These are phyloP conservation scores for Ammospiza caudacuta DNA, from an alignment of 2,113 vertebrate genomes.

Conservation along the genomic window DNA sequence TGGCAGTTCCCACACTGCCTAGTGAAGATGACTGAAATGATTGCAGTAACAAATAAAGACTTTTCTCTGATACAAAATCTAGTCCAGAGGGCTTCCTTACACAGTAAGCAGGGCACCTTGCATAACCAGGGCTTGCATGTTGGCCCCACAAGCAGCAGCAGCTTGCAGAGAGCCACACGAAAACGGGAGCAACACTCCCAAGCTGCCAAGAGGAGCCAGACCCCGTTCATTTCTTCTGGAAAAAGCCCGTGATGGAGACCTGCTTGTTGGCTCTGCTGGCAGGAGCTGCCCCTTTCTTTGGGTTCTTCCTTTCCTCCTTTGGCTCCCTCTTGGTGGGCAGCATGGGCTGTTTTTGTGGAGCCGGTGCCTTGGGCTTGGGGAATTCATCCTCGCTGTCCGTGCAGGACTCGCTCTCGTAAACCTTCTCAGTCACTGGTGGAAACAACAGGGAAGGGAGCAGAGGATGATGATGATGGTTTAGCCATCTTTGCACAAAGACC, in stretches of 20 bases:
- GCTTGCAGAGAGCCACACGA: neutral
- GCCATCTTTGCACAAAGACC: neutral
- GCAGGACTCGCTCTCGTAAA: slow-evolving; percentile 90
- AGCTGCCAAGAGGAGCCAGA: neutral
- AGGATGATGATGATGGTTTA: neutral
- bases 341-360: slow-evolving; percentile 19
- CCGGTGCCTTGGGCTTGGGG: slow-evolving; percentile 34
- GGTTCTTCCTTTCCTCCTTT: slow-evolving; percentile 78
- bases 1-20: neutral
- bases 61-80: neutral
- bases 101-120: slow-evolving; percentile 60
- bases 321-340: slow-evolving; percentile 59
- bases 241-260: slow-evolving; percentile 92
- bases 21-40: neutral
- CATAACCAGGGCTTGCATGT: neutral
- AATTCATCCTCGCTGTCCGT: slow-evolving; percentile 86
- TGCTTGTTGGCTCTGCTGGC: slow-evolving; percentile 84
- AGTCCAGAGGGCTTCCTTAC: slow-evolving; percentile 60
- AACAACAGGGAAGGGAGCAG: neutral
- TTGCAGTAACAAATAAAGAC: neutral
- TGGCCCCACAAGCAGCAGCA: neutral
- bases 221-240: slow-evolving; percentile 86
- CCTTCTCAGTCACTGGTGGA: slow-evolving; percentile 90
- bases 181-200: neutral
- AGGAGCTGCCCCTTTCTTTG: slow-evolving; percentile 77